phyloP scores from a whole-genome alignment of 2,113 vertebrate genomes.

The Serinus canaria region DNA sequence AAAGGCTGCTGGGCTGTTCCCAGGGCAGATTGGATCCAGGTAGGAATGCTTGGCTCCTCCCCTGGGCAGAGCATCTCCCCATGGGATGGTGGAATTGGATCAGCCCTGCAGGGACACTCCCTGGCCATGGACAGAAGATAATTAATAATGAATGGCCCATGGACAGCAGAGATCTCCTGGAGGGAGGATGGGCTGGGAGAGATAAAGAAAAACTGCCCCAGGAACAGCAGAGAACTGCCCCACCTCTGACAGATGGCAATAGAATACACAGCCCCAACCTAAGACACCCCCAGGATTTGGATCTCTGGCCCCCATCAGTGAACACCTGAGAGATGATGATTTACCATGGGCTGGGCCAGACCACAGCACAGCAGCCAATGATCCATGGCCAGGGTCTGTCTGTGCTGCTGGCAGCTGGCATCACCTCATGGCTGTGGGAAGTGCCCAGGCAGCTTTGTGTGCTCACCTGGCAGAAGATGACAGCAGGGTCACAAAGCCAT shows the following conservation, averaged over 20 bases:
- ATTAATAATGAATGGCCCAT: too few relatives aligned
- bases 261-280: background rate
- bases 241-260: background rate
- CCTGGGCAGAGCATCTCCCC: too few relatives aligned
- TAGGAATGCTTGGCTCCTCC: too few relatives aligned
- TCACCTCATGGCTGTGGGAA: background rate
- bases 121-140: too few relatives aligned
- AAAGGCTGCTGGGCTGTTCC: too few relatives aligned
- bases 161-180: too few relatives aligned
- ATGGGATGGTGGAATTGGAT: too few relatives aligned
- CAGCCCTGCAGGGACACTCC: too few relatives aligned
- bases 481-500: background rate
- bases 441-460: background rate
- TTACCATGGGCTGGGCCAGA: background rate
- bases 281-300: background rate
- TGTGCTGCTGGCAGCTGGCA: fast-evolving
- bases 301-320: background rate
- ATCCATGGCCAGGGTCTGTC: background rate
- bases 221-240: background rate
- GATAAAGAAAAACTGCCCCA: too few relatives aligned
- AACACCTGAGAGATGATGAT: background rate
- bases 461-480: background rate
- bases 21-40: too few relatives aligned
- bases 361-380: background rate
- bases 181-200: too few relatives aligned